phyloP scores from a whole-genome alignment of 2,888 invertebrate genomes.

The Dasysyrphus albostriatus region DNA sequence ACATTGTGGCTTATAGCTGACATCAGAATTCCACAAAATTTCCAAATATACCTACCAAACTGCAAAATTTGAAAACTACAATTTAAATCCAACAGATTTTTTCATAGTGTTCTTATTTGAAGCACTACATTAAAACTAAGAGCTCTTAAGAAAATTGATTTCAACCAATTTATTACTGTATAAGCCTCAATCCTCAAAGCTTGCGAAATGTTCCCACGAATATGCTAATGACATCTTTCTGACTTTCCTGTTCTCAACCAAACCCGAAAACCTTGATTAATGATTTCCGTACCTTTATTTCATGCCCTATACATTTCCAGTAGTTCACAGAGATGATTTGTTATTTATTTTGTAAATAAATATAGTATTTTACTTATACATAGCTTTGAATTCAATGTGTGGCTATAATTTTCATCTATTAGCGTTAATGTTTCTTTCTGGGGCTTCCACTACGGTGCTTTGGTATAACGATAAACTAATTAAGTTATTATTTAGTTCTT shows the following conservation, averaged over 20 bases:
- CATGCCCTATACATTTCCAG: not conserved
- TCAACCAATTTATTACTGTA: not conserved
- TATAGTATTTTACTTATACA: too few relatives aligned
- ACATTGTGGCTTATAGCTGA: too few relatives aligned
- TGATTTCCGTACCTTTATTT: constrained; percentile 1
- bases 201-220: not conserved
- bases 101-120: too few relatives aligned
- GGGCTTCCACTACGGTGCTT: not conserved
- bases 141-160: constrained; percentile 2
- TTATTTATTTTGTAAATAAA: constrained; percentile 17
- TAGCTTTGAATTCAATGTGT: too few relatives aligned
- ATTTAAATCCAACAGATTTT: too few relatives aligned
- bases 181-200: not conserved
- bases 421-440: not conserved
- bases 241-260: not conserved
- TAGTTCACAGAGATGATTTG: not conserved
- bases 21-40: too few relatives aligned
- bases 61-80: too few relatives aligned
- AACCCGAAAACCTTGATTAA: constrained; percentile 29
- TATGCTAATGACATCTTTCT: constrained; percentile 26
- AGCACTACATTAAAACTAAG: too few relatives aligned
- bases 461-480: not conserved
- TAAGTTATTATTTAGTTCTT: not conserved
- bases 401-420: not conserved
- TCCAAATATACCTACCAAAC: too few relatives aligned